Evolutionary conservation across 2,113 vertebrate genomes (phyloP), one percentile per base, ranked within the genome.

Genomic region (Tragulus kanchil): DNA sequence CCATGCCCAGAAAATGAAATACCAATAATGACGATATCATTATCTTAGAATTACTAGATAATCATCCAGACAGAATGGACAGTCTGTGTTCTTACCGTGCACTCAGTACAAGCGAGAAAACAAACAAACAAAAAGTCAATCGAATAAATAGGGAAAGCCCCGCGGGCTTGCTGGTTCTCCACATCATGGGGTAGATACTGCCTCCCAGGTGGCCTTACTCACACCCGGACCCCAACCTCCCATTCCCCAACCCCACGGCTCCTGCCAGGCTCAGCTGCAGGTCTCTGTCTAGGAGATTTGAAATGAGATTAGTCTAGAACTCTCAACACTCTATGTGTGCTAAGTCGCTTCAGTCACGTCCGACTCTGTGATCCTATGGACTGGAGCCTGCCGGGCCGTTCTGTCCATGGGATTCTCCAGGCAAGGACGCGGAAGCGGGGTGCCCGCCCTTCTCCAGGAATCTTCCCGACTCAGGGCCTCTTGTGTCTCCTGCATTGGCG

Each of bases 191-290:
- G 3, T 0, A 36, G 58, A 23, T 54, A 54, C 17, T 4, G 14
- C 13, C 67, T 15, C 56, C n/a, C 19, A 1, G 8, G 12, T n/a
- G 6, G n/a, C 14, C n/a, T 15, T 73, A 26, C 9, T 3, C 28
- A 8, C 21, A 23, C 2, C 6, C 77, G 13, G 11, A 0, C 6
- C 2, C 4, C 2, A 8, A n/a, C 54, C 17, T 25, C 67, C 50
- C 0, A 36, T 36, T 36, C 31, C 28, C 17, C 15, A 8, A 2
- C 11, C 42, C n/a, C 12, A 3, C 0, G 0, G 4, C 45, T 11
- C 6, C 52, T 8, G 0, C 11, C 26, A 54, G n/a, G 15, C 90
- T 64, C 58, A 58, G 26, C n/a, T 58, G 64, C 25, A 0, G 8
- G 56, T 9, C 79, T 69, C 52, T 28, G 45, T 59, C 10, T 11